Evolutionary conservation across 2,797 vertebrate genomes (phyloP), one percentile per base, ranked within the genome.

Genomic region (Siniperca obscura): DNA sequence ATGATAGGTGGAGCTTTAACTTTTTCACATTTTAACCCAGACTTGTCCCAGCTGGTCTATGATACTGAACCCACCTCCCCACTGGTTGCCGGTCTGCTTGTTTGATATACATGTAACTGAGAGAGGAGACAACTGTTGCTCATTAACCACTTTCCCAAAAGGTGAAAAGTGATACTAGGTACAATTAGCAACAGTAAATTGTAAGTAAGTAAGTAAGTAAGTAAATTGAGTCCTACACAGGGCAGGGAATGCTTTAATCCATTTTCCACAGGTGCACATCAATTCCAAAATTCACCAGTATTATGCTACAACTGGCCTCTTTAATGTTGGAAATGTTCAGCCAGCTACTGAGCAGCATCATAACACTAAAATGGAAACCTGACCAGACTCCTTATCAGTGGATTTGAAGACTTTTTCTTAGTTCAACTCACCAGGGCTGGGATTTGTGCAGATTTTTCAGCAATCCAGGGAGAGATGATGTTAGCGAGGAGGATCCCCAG

Each of bases 401-500:
- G 40, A 67, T n/a, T 25, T 66, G 7, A 4, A n/a, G 9, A 34
- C 11, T n/a, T 62, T 22, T 11, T 5, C 46, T 21, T 1, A 19
- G 50, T 76, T 61, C 0, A 19, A 82, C 96, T 97, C 94, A 99
- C 98, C 96, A 98, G 94, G n/a, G 83, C 0, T 9, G 96, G 93
- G 76, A 99, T 89, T 50, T 94, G 91, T 12, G 83, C 81, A 61
- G 89, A 85, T 21, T 89, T 90, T 64, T 83, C 76, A 60, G 93
- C 95, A 34, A 98, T 77, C 44, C 92, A 27, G 13, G 98, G 98
- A 13, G 98, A 98, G 77, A 98, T 66, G 84, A 99, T 66, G 50
- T 97, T 98, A 67, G 97, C 96, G 56, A 97, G 86, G 42, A 99
- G 96, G 86, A 99, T 61, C 34, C 98, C 98, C 90, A 99, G 89